Percentiles rank a stretch among this genome's conserved stretches.
These are phyloP conservation scores for Vanessa tameamea DNA, from an alignment of 1,140 invertebrate species.

Conservation along the genomic window DNA sequence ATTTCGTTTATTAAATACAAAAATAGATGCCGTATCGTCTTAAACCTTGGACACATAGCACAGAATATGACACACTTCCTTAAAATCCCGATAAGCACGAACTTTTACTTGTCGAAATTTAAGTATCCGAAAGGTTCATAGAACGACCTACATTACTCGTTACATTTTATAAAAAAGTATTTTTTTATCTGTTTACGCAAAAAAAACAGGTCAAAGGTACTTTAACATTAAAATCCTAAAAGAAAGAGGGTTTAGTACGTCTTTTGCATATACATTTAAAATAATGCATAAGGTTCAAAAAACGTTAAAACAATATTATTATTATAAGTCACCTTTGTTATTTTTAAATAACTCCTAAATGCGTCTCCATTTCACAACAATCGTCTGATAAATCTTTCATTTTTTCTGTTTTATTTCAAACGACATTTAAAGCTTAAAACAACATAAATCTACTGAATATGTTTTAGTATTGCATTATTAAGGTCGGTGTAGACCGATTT, in stretches of 20 bases:
- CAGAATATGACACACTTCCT: slow-evolving; percentile 51
- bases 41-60: slow-evolving; percentile 32
- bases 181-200: neutral
- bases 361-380: slow-evolving; percentile 4
- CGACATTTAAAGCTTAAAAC: neutral
- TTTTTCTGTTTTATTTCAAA: neutral
- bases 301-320: no score
- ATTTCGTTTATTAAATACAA: neutral
- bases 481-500: slow-evolving; percentile 27
- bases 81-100: slow-evolving; percentile 42
- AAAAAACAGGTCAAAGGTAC: no score
- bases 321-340: neutral
- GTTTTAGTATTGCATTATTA: slow-evolving; percentile 26
- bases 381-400: slow-evolving; percentile 9
- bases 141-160: neutral
- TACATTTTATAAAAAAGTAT: neutral
- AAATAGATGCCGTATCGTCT: slow-evolving; percentile 30
- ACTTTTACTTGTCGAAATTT: slow-evolving; percentile 23
- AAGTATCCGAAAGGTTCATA: slow-evolving; percentile 9
- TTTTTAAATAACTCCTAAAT: neutral
- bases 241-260: no score
- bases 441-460: slow-evolving; percentile 11
- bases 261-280: no score
- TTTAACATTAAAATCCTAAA: no score
- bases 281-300: no score